A percentile compares a stretch with the other conserved stretches of the same genome.
These are phyloP conservation scores for Catocala sponsa DNA, from an alignment of 2,888 invertebrate species.

Conservation along the genomic window DNA sequence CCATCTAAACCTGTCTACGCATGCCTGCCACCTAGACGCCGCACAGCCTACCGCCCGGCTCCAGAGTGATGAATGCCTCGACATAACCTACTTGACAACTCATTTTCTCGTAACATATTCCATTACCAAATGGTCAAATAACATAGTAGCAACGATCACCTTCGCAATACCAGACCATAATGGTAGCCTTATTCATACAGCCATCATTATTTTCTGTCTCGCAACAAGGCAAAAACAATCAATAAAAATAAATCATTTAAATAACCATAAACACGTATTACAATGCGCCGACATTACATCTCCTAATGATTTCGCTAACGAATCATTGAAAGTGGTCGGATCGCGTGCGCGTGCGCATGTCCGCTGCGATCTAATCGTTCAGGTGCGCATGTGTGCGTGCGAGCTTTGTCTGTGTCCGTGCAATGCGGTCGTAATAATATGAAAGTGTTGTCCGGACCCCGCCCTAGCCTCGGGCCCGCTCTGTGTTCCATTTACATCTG, in stretches of 20 bases:
- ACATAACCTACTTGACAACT: conserved; percentile 81
- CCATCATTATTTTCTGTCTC: conserved; percentile 87
- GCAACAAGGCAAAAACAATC: conserved; percentile 88
- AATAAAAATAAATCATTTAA: conserved; percentile 89
- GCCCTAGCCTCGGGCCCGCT: conserved; percentile 85
- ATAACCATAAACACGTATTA: conserved; percentile 87
- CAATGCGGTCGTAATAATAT: conserved; percentile 77
- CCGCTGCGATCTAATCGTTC: conserved; percentile 68
- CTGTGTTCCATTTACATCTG: conserved; percentile 86
- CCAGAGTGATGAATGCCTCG: conserved; percentile 74
- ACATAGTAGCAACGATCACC: conserved; percentile 80
- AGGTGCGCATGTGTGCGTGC: conserved; percentile 59
- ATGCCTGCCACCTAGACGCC: conserved; percentile 25
- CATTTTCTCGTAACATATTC: conserved; percentile 84
- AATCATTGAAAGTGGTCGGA: conserved; percentile 87
- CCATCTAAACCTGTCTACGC: conserved; percentile 47
- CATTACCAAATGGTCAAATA: conserved; percentile 84
- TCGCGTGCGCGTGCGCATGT: conserved; percentile 81
- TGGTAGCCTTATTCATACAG: conserved; percentile 83
- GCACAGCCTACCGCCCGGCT: conserved; percentile 44
- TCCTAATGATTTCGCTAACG: conserved; percentile 88
- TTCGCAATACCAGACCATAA: conserved; percentile 80
- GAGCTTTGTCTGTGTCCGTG: conserved; percentile 70
- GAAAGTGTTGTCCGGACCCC: conserved; percentile 87
- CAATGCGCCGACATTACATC: conserved; percentile 87